A percentile compares a stretch with the other conserved stretches of the same genome.
These are phyloP conservation scores for Microctonus aethiopoides DNA, from an alignment of 2,888 invertebrate genomes.

Conservation along the genomic window DNA sequence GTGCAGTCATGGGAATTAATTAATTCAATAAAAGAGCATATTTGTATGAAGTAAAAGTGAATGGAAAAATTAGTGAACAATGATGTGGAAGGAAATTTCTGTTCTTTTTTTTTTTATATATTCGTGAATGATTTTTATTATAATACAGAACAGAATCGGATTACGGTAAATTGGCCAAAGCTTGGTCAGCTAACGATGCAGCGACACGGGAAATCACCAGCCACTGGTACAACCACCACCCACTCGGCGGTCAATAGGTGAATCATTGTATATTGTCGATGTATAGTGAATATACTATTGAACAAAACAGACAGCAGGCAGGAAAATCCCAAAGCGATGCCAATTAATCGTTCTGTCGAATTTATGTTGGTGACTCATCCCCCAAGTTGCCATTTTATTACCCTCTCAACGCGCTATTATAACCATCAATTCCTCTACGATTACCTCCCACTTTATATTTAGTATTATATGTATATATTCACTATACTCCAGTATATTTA, in stretches of 20 bases:
- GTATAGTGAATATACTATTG: neutral
- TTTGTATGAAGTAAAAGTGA: no score
- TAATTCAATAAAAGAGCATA: no score
- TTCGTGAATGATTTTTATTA: neutral
- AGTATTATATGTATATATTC: neutral
- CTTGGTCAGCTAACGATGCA: conserved; percentile 37
- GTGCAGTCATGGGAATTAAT: no score
- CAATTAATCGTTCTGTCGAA: conserved; percentile 55
- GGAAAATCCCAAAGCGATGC: conserved; percentile 32
- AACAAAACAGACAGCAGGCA: neutral
- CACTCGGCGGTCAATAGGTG: neutral
- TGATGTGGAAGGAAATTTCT: neutral
- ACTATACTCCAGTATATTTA: neutral
- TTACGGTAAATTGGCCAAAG: conserved; percentile 58
- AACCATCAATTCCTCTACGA: conserved; percentile 48
- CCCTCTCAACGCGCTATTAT: conserved; percentile 47
- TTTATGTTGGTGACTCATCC: conserved; percentile 44
- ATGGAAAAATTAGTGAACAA: no score
- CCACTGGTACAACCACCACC: neutral
- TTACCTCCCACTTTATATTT: neutral
- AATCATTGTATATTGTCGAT: conserved; percentile 15
- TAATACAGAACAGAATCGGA: conserved; percentile 39
- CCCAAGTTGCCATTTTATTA: conserved; percentile 51
- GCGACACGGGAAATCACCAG: conserved; percentile 19
- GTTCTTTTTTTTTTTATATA: neutral